Percentiles rank a stretch among this genome's conserved stretches.
phyloP scores from a whole-genome alignment of 2,888 invertebrate genomes.

The Drosophila leonis region DNA sequence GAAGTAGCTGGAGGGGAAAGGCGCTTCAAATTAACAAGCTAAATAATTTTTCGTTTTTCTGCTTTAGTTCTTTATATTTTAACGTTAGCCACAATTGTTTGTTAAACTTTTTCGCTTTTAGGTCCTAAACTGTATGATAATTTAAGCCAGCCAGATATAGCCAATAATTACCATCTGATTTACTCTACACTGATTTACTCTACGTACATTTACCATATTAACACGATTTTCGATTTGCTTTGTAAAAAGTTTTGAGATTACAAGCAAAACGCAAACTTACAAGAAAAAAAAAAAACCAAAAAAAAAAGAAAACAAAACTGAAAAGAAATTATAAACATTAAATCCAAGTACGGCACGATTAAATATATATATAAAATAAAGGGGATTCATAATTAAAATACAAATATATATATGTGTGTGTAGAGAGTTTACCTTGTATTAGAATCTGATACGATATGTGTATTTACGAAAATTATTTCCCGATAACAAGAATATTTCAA shows the following conservation, averaged over 20 bases:
- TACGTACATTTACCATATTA: conserved; percentile 19
- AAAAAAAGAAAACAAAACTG: neutral
- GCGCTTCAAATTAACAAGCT: conserved; percentile 46
- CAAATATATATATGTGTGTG: conserved; percentile 31
- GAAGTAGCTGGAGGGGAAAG: conserved; percentile 10
- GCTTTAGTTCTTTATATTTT: conserved; percentile 26
- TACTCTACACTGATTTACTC: conserved; percentile 21
- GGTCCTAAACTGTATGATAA: conserved; percentile 52
- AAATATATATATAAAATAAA: conserved; percentile 25
- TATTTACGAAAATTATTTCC: conserved; percentile 31
- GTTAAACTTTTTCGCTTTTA: conserved; percentile 57
- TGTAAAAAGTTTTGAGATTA: conserved; percentile 43
- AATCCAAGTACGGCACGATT: conserved; percentile 20
- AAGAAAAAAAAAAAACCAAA: neutral
- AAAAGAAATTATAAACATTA: neutral
- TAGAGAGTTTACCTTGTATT: conserved; percentile 59
- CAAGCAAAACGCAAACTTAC: neutral
- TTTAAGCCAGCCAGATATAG: conserved; percentile 54
- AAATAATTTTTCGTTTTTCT: conserved; percentile 22
- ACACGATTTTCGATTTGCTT: conserved; percentile 45
- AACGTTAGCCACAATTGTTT: conserved; percentile 68
- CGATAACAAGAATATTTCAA: conserved; percentile 27
- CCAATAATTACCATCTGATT: conserved; percentile 42
- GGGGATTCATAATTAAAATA: conserved; percentile 22
- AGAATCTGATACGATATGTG: conserved; percentile 46